phyloP scores from a whole-genome alignment of 1,140 invertebrate genomes.

The Cherax quadricarinatus region DNA sequence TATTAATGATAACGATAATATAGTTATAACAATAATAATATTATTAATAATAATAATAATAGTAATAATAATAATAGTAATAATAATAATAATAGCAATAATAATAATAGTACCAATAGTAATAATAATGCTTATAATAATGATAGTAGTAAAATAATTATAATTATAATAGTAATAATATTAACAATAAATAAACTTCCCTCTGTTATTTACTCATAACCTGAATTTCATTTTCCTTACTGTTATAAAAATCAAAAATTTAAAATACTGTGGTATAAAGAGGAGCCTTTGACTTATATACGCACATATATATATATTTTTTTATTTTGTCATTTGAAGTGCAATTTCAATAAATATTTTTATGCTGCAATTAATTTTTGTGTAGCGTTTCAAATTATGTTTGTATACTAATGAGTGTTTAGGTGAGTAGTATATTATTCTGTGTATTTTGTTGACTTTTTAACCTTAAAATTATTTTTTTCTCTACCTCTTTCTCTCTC shows the following conservation, averaged over 20 bases:
- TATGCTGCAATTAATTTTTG: no score
- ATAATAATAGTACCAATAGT: background rate
- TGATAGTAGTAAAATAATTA: no score
- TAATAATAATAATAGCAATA: background rate
- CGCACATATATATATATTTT: background rate
- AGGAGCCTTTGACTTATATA: background rate
- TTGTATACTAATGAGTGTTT: background rate
- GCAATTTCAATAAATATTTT: no score
- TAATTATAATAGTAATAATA: no score
- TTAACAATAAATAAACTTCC: no score
- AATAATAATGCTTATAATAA: background rate
- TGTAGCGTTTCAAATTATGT: background rate
- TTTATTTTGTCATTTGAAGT: background rate
- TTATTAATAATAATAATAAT: background rate
- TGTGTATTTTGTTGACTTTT: background rate
- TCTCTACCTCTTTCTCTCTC: background rate
- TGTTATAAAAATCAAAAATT: no score
- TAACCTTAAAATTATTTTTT: background rate
- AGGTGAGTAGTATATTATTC: background rate
- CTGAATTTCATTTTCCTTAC: no score
- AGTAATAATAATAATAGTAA: background rate
- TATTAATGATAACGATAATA: background rate
- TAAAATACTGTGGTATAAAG: background rate
- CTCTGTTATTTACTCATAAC: no score
- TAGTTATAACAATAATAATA: background rate